phyloP scores from a whole-genome alignment of 2,797 vertebrate genomes.

The Cynodonichthys magdalenae region DNA sequence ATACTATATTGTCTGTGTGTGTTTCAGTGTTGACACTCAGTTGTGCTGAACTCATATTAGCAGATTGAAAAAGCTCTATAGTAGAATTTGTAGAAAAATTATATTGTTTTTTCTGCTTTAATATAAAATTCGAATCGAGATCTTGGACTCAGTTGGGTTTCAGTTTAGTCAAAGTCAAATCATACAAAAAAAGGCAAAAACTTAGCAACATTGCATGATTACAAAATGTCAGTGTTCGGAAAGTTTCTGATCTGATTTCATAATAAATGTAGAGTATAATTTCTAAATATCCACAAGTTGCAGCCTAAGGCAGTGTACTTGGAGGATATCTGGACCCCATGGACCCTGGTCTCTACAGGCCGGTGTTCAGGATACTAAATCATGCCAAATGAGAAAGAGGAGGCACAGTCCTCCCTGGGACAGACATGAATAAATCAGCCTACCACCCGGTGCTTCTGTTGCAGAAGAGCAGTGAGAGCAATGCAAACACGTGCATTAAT shows the following conservation, averaged over 20 bases:
- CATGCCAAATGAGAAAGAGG: slow-evolving; percentile 76
- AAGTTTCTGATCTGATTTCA: slow-evolving; percentile 41
- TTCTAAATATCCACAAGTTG: slow-evolving; percentile 59
- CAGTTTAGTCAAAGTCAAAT: background rate
- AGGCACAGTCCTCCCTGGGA: slow-evolving; percentile 65
- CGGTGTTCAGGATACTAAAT: slow-evolving; percentile 67
- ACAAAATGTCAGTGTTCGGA: slow-evolving; percentile 9
- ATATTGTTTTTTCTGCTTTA: background rate
- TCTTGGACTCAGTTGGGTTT: slow-evolving; percentile 2
- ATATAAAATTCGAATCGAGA: background rate
- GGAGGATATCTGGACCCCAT: slow-evolving; percentile 58
- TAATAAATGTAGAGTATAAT: slow-evolving; percentile 66
- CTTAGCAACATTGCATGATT: slow-evolving; percentile 7
- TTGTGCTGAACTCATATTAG: slow-evolving; percentile 20
- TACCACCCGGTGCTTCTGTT: slow-evolving; percentile 66
- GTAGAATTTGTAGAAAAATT: slow-evolving; percentile 3
- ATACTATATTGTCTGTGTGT: slow-evolving; percentile 13
- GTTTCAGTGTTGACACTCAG: slow-evolving; percentile 28
- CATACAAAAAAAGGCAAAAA: slow-evolving; percentile 7
- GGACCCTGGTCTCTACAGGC: slow-evolving; percentile 65
- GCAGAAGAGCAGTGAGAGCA: slow-evolving; percentile 38
- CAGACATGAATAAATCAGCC: slow-evolving; percentile 72
- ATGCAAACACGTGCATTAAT: slow-evolving; percentile 46
- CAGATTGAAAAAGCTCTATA: slow-evolving; percentile 23
- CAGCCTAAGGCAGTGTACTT: slow-evolving; percentile 48